A percentile compares a stretch with the other conserved stretches of the same genome.
phyloP scores from a whole-genome alignment of 2,113 vertebrate genomes.

The Perca schrenkii region DNA sequence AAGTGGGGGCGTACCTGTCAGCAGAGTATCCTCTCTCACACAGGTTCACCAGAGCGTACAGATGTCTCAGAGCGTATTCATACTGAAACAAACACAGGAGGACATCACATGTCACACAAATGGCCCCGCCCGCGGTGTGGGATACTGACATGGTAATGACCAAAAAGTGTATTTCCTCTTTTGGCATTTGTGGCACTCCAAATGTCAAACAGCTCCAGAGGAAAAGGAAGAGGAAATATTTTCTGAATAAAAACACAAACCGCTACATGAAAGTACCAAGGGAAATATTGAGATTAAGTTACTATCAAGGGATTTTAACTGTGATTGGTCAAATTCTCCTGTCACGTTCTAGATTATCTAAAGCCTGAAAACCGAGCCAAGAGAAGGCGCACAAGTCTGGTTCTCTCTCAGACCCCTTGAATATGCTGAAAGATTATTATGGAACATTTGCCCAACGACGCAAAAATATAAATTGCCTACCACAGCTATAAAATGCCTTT shows the following conservation, averaged over 20 bases:
- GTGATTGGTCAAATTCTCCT: too few species aligned
- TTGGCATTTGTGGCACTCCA: not conserved
- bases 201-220: slow-evolving; percentile 25
- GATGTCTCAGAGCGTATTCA: slow-evolving; percentile 91
- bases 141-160: not conserved
- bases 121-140: not conserved
- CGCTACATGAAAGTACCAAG: slow-evolving; percentile 8
- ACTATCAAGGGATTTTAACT: not conserved
- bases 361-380: too few species aligned
- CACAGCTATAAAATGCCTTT: too few species aligned
- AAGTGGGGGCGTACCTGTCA: slow-evolving; percentile 85
- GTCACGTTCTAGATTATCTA: too few species aligned
- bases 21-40: slow-evolving; percentile 88
- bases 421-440: too few species aligned
- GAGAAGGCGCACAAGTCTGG: too few species aligned
- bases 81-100: slow-evolving; percentile 87
- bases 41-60: slow-evolving; percentile 93
- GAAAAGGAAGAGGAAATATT: not conserved
- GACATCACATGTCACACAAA: not conserved
- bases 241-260: not conserved
- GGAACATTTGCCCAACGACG: too few species aligned
- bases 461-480: too few species aligned
- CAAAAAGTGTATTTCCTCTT: not conserved
- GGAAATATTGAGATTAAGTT: too few species aligned
- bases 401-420: too few species aligned